These are phyloP conservation scores for Caenorhabditis brenneri DNA, from an alignment of 1,140 invertebrate genomes.

Conservation along the genomic window DNA sequence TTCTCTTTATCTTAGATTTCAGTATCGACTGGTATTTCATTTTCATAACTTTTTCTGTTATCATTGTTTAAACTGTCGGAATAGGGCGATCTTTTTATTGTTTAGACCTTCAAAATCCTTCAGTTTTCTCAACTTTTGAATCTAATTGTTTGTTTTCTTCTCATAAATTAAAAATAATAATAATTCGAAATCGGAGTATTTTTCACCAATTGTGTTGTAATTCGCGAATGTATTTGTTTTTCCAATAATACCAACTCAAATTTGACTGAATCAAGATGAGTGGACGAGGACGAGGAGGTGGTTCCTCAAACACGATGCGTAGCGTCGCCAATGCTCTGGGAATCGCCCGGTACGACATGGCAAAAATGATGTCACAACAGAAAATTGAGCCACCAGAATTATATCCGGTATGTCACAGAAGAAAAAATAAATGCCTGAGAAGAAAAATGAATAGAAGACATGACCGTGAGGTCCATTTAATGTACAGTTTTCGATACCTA, in stretches of 20 bases:
- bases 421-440: neutral
- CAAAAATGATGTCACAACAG: constrained; percentile 50
- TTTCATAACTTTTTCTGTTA: neutral
- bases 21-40: neutral
- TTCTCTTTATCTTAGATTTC: neutral
- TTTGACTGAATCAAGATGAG: constrained; percentile 4
- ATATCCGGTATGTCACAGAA: constrained; percentile 57
- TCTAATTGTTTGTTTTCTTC: constrained; percentile 13
- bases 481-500: no score
- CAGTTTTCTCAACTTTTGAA: neutral
- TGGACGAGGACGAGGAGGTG: constrained; percentile 36
- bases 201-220: no score
- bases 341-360: constrained; percentile 61
- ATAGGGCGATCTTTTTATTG: neutral
- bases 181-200: neutral
- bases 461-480: no score
- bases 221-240: neutral
- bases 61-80: neutral
- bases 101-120: neutral
- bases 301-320: neutral
- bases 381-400: constrained; percentile 59
- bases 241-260: neutral
- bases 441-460: neutral
- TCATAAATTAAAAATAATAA: neutral
- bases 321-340: constrained; percentile 60